phyloP scores from a whole-genome alignment of 1,140 invertebrate genomes.

The Drosophila grimshawi region DNA sequence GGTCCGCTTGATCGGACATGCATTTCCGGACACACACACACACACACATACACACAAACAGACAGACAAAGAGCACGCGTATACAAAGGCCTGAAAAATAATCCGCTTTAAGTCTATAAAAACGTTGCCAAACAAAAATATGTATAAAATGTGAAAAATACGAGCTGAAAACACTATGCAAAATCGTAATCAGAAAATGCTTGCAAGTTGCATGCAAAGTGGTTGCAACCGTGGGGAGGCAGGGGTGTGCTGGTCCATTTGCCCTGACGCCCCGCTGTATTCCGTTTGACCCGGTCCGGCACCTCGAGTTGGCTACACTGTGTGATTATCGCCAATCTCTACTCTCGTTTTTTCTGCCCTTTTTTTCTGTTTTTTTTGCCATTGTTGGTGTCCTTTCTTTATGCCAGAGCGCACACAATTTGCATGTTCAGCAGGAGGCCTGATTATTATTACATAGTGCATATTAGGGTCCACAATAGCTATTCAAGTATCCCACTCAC shows the following conservation, averaged over 20 bases:
- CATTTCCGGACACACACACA: constrained; percentile 51
- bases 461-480: constrained; percentile 27
- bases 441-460: constrained; percentile 48
- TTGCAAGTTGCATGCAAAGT: constrained; percentile 34
- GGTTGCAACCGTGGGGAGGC: constrained; percentile 11
- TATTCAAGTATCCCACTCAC: constrained; percentile 76
- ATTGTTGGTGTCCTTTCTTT: constrained; percentile 57
- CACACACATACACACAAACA: constrained; percentile 4
- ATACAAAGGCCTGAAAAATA: constrained; percentile 74
- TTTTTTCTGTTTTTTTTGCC: constrained; percentile 24
- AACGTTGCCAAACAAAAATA: constrained; percentile 71
- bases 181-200: constrained; percentile 44
- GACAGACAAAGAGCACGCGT: constrained; percentile 16
- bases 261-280: constrained; percentile 40
- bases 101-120: constrained; percentile 79
- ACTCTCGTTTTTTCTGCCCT: constrained; percentile 13
- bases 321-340: constrained; percentile 33
- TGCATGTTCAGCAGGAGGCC: constrained; percentile 68
- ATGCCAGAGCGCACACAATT: constrained; percentile 72
- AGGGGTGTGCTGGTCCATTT: constrained; percentile 32
- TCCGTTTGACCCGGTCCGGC: constrained; percentile 64
- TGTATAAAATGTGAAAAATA: constrained; percentile 33
- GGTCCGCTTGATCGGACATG: constrained; percentile 47
- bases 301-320: constrained; percentile 32
- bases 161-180: constrained; percentile 56